Evolutionary conservation across 2,888 invertebrate genomes (phyloP), one percentile per base, ranked within the genome.

Genomic region (Andrena chrysosceles): DNA sequence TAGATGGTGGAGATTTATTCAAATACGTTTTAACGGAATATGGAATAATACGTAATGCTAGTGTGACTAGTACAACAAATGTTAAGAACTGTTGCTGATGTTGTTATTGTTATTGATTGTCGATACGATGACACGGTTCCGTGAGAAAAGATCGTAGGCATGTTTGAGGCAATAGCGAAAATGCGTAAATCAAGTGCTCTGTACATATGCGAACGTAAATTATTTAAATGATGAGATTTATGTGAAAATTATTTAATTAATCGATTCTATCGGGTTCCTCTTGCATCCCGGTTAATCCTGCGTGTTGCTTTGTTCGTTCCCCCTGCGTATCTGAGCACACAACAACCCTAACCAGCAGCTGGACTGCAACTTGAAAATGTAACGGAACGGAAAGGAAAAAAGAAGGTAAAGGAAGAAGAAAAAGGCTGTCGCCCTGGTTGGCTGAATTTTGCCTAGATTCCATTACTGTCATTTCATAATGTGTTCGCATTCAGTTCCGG

Each of bases 291-390:
- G 54, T 63, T 73, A 80, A 77, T 66, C 56, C 54, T 56, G 68
- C 42, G 68, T 78, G 60, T 77, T 64, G 66, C 62, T 78, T 76
- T 66, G 64, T 69, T 82, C 62, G 64, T 86, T 79, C 60, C 54
- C 78, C 80, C 72, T 81, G 77, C 81, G 72, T 81, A 79, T 82
- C 76, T 74, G 72, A 88, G 79, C 76, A 79, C 72, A 78, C 76
- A 87, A 42, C 42, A 10, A 90, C 89, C 70, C 92, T 93, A 93
- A 92, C 91, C 91, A 93, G 93, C 93, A 94, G 93, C 93, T 93
- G 93, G 93, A 91, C 93, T 94, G 93, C 93, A 85, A 89, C 83
- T 90, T 80, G 87, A 89, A 85, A 87, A 56, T 78, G 60, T 81
- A 78, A 81, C 48, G 29, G 60, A 66, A 78, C 71, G 62, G 70